A percentile compares a stretch with the other conserved stretches of the same genome.
phyloP scores from a whole-genome alignment of 2,797 vertebrate species.

The Peromyscus eremicus region DNA sequence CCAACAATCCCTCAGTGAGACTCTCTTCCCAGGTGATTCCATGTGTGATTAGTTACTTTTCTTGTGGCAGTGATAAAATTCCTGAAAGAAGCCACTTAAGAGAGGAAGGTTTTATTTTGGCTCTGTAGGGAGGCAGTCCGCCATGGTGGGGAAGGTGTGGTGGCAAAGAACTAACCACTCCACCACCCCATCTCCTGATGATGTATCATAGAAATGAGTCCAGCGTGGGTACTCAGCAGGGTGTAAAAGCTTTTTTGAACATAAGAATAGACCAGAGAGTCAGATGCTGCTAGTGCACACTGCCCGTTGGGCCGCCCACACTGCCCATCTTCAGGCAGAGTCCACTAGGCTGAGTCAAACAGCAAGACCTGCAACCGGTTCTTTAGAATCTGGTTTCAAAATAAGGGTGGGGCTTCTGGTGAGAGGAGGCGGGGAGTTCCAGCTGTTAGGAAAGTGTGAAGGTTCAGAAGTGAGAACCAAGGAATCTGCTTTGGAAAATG shows the following conservation, averaged over 20 bases:
- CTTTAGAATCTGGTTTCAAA: conserved; percentile 78
- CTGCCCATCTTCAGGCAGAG: not conserved
- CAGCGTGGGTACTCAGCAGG: not conserved
- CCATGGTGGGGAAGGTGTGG: not conserved
- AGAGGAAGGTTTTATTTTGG: not conserved
- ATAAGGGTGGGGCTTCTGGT: not conserved
- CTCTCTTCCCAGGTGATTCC: not conserved
- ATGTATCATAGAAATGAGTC: not conserved
- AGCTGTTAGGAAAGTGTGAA: conserved; percentile 64
- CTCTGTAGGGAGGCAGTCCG: not conserved
- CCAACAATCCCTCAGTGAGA: not conserved
- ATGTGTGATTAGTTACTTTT: not conserved
- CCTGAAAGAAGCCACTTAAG: not conserved
- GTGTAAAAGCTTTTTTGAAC: not conserved
- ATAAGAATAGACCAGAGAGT: not conserved
- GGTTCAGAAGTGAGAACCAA: conserved; percentile 55
- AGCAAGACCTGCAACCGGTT: not conserved
- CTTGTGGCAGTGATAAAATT: not conserved
- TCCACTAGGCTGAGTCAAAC: not conserved
- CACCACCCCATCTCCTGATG: not conserved
- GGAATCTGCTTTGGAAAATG: not conserved
- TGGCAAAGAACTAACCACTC: not conserved
- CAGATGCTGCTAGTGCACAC: fast-evolving
- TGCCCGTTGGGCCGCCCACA: not conserved
- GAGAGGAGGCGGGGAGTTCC: conserved; percentile 73